Percentiles rank a stretch among this genome's conserved stretches.
Conservation (phyloP, 2,888 invertebrate species). For the Cantharis rufa region DNA sequence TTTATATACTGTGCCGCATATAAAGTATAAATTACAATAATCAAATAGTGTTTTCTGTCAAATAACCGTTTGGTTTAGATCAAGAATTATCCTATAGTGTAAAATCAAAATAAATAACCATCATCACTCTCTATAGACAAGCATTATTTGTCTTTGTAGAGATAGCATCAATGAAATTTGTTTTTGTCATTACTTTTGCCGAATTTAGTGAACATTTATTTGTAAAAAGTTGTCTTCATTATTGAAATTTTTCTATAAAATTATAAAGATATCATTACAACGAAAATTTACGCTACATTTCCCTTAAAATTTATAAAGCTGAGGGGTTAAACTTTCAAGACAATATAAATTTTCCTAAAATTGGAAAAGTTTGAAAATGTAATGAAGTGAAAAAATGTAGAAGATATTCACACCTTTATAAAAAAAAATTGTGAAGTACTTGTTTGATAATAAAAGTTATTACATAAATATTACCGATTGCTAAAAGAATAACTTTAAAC, state of each 20-base stretch:
- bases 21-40: background rate
- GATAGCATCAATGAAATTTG: slow-evolving; percentile 25
- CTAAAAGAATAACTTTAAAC: background rate
- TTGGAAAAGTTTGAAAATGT: slow-evolving; percentile 50
- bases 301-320: slow-evolving; percentile 41
- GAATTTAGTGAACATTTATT: slow-evolving; percentile 10
- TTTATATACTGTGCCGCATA: background rate
- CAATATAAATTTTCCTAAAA: slow-evolving; percentile 47
- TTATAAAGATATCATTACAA: slow-evolving; percentile 22
- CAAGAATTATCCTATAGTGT: slow-evolving; percentile 27
- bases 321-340: slow-evolving; percentile 40
- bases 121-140: slow-evolving; percentile 29
- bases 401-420: slow-evolving; percentile 37
- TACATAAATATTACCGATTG: background rate
- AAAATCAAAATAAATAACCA: slow-evolving; percentile 35
- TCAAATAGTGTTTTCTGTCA: background rate
- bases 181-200: slow-evolving; percentile 22
- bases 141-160: slow-evolving; percentile 29
- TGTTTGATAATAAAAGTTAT: background rate
- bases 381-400: slow-evolving; percentile 51
- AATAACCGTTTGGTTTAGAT: slow-evolving; percentile 13
- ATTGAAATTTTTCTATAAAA: slow-evolving; percentile 26
- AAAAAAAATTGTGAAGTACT: background rate
- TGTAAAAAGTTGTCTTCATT: background rate
- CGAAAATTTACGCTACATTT: slow-evolving; percentile 44